Evolutionary conservation across 92 coral and sea anemone species (phyloP).

Genomic region (Zoanthus solanderi): DNA sequence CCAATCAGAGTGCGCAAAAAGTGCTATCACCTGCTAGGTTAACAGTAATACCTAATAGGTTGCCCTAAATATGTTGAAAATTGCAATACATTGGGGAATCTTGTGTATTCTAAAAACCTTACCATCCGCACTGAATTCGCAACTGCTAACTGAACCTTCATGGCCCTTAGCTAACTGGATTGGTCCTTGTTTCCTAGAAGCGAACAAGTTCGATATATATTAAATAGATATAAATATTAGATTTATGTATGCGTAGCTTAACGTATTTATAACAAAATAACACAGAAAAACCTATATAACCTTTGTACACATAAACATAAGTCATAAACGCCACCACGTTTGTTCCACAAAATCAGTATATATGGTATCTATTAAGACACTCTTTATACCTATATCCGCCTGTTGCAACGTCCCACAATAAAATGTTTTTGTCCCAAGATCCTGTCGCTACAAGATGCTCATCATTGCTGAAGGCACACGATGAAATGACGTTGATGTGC

Average conservation of each 20-base stretch:
- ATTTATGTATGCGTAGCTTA: too few species aligned
- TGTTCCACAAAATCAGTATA: too few species aligned
- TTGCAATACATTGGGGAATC: not conserved
- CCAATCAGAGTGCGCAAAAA: too few species aligned
- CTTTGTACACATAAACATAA: too few species aligned
- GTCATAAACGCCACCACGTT: too few species aligned
- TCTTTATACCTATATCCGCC: constrained; percentile 78
- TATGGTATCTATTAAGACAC: too few species aligned
- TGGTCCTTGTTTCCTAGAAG: constrained; percentile 88
- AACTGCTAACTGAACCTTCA: constrained; percentile 97
- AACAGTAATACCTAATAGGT: too few species aligned
- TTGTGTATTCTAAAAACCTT: not conserved
- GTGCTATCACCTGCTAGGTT: too few species aligned
- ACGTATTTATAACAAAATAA: too few species aligned
- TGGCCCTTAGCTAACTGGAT: constrained; percentile 94
- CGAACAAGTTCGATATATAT: not conserved
- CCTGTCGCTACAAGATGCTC: constrained; percentile 95
- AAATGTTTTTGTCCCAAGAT: constrained; percentile 98
- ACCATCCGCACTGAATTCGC: constrained; percentile 96
- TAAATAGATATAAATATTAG: too few species aligned
- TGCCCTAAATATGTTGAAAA: not conserved
- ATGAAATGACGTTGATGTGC: constrained; percentile 92
- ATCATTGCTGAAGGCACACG: constrained; percentile 87
- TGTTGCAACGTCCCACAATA: constrained; percentile 96
- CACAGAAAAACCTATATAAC: too few species aligned